A percentile compares a stretch with the other conserved stretches of the same genome.
Conservation (phyloP, 2,797 vertebrate species). For the Anas acuta region DNA sequence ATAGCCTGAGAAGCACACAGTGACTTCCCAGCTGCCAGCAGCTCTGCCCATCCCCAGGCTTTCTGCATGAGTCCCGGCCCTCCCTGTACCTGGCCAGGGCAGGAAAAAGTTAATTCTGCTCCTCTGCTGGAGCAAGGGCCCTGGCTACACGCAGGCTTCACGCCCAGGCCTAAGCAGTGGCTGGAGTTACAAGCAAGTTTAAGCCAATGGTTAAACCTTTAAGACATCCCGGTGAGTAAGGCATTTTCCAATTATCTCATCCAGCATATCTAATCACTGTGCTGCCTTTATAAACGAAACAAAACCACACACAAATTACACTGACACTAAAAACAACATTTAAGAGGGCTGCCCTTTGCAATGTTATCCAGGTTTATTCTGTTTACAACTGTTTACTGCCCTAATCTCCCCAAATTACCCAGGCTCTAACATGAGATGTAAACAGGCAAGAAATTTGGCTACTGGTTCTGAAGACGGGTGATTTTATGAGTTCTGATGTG, state of each 20-base stretch:
- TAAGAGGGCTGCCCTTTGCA: slow-evolving; percentile 19
- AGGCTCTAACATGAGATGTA: background rate
- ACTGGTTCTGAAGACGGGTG: background rate
- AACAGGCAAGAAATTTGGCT: slow-evolving; percentile 22
- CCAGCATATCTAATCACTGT: background rate
- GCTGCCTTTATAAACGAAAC: background rate
- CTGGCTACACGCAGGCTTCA: accelerated
- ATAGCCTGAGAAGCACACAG: slow-evolving; percentile 11
- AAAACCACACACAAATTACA: slow-evolving; percentile 42
- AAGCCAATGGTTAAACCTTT: background rate
- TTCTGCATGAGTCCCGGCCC: background rate
- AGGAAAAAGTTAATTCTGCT: accelerated
- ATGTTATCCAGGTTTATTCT: slow-evolving; percentile 8
- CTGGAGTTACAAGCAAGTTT: background rate
- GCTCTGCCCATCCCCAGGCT: background rate
- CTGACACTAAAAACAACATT: background rate
- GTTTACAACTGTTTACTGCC: slow-evolving; percentile 15
- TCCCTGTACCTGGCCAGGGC: background rate
- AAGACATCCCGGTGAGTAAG: background rate
- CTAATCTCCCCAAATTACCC: background rate
- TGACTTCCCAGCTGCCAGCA: background rate
- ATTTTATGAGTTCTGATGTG: background rate
- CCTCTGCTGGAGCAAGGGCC: background rate
- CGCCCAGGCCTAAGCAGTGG: accelerated
- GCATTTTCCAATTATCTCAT: slow-evolving; percentile 17